phyloP scores from a whole-genome alignment of 2,797 vertebrate genomes.

The Triplophysa bombifrons region DNA sequence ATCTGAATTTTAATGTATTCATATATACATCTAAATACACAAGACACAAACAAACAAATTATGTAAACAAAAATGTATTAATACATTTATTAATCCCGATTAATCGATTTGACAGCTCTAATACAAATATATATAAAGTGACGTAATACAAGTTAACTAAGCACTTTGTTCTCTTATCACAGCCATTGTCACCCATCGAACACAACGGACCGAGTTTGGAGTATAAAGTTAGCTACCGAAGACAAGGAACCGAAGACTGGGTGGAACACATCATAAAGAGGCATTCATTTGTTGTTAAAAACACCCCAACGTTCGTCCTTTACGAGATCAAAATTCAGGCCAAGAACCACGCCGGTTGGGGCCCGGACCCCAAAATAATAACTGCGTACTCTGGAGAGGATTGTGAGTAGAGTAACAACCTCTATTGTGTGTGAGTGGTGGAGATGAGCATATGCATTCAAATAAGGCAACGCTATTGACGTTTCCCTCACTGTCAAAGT shows the following conservation, averaged over 20 bases:
- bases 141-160: background rate
- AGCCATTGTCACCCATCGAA: slow-evolving; percentile 87
- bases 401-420: slow-evolving; percentile 77
- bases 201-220: slow-evolving; percentile 91
- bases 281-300: slow-evolving; percentile 85
- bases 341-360: slow-evolving; percentile 85
- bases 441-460: slow-evolving; percentile 33
- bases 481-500: slow-evolving; percentile 44
- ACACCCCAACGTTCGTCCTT: slow-evolving; percentile 89
- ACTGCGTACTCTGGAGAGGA: slow-evolving; percentile 92
- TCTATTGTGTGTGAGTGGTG: slow-evolving; percentile 20
- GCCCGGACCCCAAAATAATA: slow-evolving; percentile 84
- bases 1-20: no score
- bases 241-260: slow-evolving; percentile 83
- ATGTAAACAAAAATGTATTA: no score
- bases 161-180: slow-evolving; percentile 31
- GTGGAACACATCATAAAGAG: slow-evolving; percentile 85
- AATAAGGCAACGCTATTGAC: slow-evolving; percentile 36
- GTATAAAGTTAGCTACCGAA: slow-evolving; percentile 90
- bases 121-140: no score
- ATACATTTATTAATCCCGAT: no score
- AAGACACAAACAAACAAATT: background rate
- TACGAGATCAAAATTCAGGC: slow-evolving; percentile 94
- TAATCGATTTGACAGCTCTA: no score
- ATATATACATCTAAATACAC: no score